Percentiles rank a stretch among this genome's conserved stretches.
Evolutionary conservation across 2,888 invertebrate species (phyloP).

Genomic region (Masnerella sp.): DNA sequence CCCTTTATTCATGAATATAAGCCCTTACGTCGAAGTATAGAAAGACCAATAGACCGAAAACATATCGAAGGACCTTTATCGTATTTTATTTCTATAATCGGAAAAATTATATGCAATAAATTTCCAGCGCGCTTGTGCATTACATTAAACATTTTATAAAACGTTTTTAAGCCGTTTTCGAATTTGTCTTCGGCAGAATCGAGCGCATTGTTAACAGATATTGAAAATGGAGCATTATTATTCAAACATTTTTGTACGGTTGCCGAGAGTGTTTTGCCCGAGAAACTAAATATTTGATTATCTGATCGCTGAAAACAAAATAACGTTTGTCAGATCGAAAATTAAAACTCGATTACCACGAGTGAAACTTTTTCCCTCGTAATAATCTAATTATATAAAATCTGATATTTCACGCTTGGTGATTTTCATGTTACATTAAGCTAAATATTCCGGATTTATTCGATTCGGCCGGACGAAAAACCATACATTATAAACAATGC

Average conservation of each 20-base stretch:
- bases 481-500: conserved; percentile 5
- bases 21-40: conserved; percentile 57
- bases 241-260: conserved; percentile 10
- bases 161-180: conserved; percentile 11
- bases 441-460: neutral
- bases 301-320: neutral
- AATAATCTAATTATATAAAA: conserved; percentile 9
- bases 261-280: conserved; percentile 6
- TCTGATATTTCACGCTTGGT: neutral
- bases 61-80: conserved; percentile 50
- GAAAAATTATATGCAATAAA: conserved; percentile 51
- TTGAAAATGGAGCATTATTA: conserved; percentile 19
- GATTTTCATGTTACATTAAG: conserved; percentile 12
- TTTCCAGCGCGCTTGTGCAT: conserved; percentile 13
- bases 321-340: neutral
- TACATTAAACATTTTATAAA: conserved; percentile 35
- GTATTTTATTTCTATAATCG: conserved; percentile 53
- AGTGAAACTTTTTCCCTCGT: neutral
- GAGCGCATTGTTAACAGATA: conserved; percentile 13
- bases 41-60: conserved; percentile 60
- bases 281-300: conserved; percentile 2
- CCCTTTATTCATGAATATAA: conserved; percentile 58
- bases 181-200: conserved; percentile 1
- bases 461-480: neutral
- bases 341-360: conserved; percentile 5